Evolutionary conservation across 2,888 invertebrate species (phyloP).

Genomic region (Xanthorhoe designata): DNA sequence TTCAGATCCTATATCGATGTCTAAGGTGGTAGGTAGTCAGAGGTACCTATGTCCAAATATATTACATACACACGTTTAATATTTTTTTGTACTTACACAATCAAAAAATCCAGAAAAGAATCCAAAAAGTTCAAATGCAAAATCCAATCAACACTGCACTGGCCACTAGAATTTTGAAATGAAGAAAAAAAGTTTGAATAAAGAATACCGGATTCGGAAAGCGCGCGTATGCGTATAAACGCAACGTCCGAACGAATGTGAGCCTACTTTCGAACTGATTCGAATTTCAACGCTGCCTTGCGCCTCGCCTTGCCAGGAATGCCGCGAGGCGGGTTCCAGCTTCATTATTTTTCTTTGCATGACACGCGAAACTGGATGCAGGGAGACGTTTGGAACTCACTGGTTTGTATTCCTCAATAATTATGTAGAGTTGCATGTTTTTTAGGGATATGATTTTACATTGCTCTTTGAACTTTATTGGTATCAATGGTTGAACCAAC

Average conservation of each 20-base stretch:
- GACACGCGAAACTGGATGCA: constrained; percentile 63
- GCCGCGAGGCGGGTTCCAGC: constrained; percentile 69
- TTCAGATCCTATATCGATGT: too few species aligned
- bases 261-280: constrained; percentile 81
- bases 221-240: constrained; percentile 57
- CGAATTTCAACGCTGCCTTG: constrained; percentile 46
- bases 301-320: constrained; percentile 72
- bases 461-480: neutral
- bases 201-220: constrained; percentile 58
- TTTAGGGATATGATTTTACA: neutral
- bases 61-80: neutral
- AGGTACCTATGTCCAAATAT: too few species aligned
- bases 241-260: constrained; percentile 70
- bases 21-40: too few species aligned
- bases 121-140: constrained; percentile 64
- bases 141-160: constrained; percentile 67
- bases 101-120: constrained; percentile 64
- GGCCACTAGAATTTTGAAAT: constrained; percentile 60
- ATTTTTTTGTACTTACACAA: constrained; percentile 65
- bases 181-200: constrained; percentile 49
- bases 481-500: neutral
- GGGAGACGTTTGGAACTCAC: constrained; percentile 40
- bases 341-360: constrained; percentile 65
- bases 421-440: neutral
- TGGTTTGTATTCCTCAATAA: constrained; percentile 18